phyloP scores from a whole-genome alignment of 1,140 invertebrate species.

The Agrypnia vestita region DNA sequence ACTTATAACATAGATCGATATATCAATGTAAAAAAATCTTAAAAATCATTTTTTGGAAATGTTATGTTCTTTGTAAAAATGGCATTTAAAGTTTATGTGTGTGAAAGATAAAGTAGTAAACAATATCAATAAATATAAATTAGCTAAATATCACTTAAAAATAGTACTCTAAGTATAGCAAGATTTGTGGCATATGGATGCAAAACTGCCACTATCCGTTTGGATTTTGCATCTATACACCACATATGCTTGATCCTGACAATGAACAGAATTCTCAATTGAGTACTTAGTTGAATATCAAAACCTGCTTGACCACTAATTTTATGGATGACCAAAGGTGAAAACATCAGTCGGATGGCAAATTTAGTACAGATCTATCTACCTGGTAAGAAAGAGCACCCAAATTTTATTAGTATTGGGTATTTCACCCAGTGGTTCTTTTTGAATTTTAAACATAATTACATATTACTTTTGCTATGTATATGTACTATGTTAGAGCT shows the following conservation, averaged over 20 bases:
- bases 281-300: background rate
- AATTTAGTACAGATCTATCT: no score
- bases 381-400: no score
- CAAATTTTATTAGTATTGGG: no score
- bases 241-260: conserved; percentile 6
- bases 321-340: background rate
- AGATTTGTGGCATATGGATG: no score
- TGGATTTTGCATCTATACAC: no score
- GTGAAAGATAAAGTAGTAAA: background rate
- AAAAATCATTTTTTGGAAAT: conserved; percentile 9
- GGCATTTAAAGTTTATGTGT: conserved; percentile 32
- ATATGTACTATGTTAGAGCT: no score
- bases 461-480: no score
- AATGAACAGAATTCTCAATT: background rate
- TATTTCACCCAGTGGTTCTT: no score
- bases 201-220: no score
- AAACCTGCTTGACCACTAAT: background rate
- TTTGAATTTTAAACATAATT: no score
- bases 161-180: conserved; percentile 12
- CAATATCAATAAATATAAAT: conserved; percentile 38
- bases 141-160: conserved; percentile 45
- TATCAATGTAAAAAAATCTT: conserved; percentile 9
- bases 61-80: conserved; percentile 17
- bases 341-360: no score
- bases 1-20: background rate